Evolutionary conservation across 1,140 invertebrate species (phyloP), one percentile per base, ranked within the genome.

Genomic region (Laupala kohalensis): DNA sequence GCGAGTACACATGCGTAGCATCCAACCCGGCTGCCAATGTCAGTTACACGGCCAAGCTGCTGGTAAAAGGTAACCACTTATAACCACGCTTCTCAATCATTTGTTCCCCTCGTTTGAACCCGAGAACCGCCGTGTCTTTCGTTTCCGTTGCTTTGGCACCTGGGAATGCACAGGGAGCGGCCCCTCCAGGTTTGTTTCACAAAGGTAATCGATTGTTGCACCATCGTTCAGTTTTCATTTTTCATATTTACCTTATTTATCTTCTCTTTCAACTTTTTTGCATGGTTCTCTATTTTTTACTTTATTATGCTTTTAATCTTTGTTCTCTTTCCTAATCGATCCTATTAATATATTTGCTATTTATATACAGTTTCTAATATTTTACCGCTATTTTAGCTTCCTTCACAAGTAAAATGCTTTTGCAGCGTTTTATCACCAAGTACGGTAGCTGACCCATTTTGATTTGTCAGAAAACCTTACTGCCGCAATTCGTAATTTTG

Each of bases 1-100:
- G 91, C 75, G 89, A 90, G 79, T 93, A 92, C 82, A 92, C 90
- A 71, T 92, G 91, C 81, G 86, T 90, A 77, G 90, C 91, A 77
- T 87, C 86, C 81, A 92, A 92, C 82, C 86, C 86, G 76, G 90
- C 89, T 76, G 87, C 89, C 76, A 86, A 90, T 81, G 88, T 89
- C 79, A 90, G 89, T 84, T 91, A 88, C 85, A 89, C 89, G 77
- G 89, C 90, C 80, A 87, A 87, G 81, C 86, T 92, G 76, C 87
- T 88, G 83, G 91, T 93, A 79, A 91, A 91, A 91, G 90, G 90
- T 92, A 90, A 87, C 83, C 83, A 84, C 82, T 77, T 69, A 9
- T 23, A 9, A 12, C 29, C 37, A n/a, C 37, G 6, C 24, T 62
- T 69, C 30, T 28, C 25, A 27, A 24, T 25, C 69, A 64, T 29